These are phyloP conservation scores for Verasper variegatus DNA, from an alignment of 2,113 vertebrate genomes.

Conservation along the genomic window DNA sequence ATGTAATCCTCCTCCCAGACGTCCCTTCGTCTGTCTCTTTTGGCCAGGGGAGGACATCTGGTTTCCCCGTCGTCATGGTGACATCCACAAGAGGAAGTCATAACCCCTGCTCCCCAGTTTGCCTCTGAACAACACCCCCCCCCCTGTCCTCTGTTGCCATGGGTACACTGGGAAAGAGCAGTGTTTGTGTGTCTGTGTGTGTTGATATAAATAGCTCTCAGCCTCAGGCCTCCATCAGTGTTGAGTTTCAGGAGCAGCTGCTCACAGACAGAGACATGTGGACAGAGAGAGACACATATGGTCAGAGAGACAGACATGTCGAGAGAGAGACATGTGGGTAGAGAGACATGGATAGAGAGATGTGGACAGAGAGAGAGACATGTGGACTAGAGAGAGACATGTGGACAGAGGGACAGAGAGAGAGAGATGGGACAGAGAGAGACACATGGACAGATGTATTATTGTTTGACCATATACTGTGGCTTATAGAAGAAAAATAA, in stretches of 20 bases:
- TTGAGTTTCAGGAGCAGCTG: conserved; percentile 69
- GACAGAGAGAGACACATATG: too few relatives aligned
- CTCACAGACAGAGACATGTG: conserved; percentile 5
- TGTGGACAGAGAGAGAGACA: too few relatives aligned
- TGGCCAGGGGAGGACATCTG: conserved; percentile 9
- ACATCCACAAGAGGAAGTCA: conserved; percentile 38
- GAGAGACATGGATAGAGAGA: neutral
- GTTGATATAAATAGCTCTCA: conserved; percentile 48
- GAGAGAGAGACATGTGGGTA: neutral
- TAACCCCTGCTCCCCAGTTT: neutral
- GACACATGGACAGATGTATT: neutral
- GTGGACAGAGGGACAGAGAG: too few relatives aligned
- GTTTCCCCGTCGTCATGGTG: conserved; percentile 30
- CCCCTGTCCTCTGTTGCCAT: too few relatives aligned
- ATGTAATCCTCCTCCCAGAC: conserved; percentile 15
- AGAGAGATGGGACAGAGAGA: too few relatives aligned
- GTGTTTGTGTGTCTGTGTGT: conserved; percentile 12
- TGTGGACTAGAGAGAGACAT: too few relatives aligned
- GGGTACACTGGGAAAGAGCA: too few relatives aligned
- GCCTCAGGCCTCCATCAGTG: conserved; percentile 26
- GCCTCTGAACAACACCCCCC: neutral
- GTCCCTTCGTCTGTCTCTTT: neutral
- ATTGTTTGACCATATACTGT: too few relatives aligned
- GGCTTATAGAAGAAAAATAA: too few relatives aligned
- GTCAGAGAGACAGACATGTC: too few relatives aligned